Evolutionary conservation across 1,140 invertebrate species (phyloP), one percentile per base, ranked within the genome.

Genomic region (Leptopilina boulardi): DNA sequence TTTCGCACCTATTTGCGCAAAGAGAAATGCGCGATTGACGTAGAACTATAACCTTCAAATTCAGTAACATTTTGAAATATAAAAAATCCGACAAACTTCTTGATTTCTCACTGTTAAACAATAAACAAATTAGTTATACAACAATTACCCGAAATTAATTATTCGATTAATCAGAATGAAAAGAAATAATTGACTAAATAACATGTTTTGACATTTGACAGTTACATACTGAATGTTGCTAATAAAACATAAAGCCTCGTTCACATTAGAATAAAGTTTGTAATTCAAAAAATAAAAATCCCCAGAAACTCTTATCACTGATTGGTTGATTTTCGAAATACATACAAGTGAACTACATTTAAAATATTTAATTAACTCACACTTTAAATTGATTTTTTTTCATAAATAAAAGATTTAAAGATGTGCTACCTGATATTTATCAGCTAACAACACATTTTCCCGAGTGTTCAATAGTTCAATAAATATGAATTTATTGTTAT

Each of bases 331-430:
- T 66, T 66, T 26, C 2, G 2, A n/a, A 30, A 18, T n/a, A 8
- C n/a, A 15, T 4, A 26, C 59, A n/a, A 30, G 26, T 66, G 23
- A 66, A 66, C 15, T 15, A 3, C 26, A 13, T 34, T 66, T 66
- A 66, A 66, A 0, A 13, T 10, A 30, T 13, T 26, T 66, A 66
- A 66, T 66, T 66, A 66, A 1, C 47, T 51, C 59, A 30, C 59
- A 66, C 59, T 66, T 66, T 34, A 15, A 66, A 66, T 66, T 30
- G 59, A 66, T 66, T 66, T 66, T 59, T 66, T 66, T 66, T 26
- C n/a, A 59, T 30, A 8, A 34, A 54, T 66, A 59, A 59, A 59
- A 26, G 19, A 59, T 66, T 66, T 26, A 66, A 26, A 66, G 59
- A 66, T 66, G 59, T 30, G n/a, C 11, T 54, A 21, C 23, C 26